These are phyloP conservation scores for Amphilophus citrinellus DNA, from an alignment of 2,113 vertebrate genomes.

Conservation along the genomic window DNA sequence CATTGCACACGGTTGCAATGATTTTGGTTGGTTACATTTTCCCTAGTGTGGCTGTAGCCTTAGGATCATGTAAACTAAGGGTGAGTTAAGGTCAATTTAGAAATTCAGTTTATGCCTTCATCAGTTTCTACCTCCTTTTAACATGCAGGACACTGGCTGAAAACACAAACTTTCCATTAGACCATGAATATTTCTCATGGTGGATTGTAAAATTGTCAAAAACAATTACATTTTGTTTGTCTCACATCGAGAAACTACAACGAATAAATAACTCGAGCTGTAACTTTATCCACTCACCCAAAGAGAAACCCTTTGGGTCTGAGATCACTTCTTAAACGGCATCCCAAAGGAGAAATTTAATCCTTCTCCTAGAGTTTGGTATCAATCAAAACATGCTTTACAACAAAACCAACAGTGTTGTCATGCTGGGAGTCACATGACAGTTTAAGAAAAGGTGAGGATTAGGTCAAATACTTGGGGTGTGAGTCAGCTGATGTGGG, in stretches of 20 bases:
- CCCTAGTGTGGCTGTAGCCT: not conserved
- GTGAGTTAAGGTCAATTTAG: not conserved
- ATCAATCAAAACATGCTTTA: not conserved
- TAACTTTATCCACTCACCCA: not conserved
- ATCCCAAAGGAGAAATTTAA: not conserved
- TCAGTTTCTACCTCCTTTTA: not conserved
- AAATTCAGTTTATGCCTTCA: not conserved
- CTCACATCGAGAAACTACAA: not conserved
- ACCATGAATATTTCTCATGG: not conserved
- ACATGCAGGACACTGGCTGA: not conserved
- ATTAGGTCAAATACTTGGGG: conserved; percentile 30
- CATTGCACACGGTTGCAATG: not conserved
- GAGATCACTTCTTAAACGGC: conserved; percentile 5
- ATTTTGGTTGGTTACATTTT: not conserved
- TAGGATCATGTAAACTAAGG: no score
- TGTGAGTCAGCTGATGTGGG: conserved; percentile 20
- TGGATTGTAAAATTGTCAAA: not conserved
- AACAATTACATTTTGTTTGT: not conserved
- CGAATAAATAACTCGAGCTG: not conserved
- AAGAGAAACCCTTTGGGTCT: not conserved
- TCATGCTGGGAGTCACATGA: conserved; percentile 35
- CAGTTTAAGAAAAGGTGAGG: conserved; percentile 6
- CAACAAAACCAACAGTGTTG: not conserved
- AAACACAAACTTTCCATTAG: not conserved
- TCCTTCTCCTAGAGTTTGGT: not conserved